Conservation (phyloP, 2,797 vertebrate species). For the Thripadectes ignobilis region DNA sequence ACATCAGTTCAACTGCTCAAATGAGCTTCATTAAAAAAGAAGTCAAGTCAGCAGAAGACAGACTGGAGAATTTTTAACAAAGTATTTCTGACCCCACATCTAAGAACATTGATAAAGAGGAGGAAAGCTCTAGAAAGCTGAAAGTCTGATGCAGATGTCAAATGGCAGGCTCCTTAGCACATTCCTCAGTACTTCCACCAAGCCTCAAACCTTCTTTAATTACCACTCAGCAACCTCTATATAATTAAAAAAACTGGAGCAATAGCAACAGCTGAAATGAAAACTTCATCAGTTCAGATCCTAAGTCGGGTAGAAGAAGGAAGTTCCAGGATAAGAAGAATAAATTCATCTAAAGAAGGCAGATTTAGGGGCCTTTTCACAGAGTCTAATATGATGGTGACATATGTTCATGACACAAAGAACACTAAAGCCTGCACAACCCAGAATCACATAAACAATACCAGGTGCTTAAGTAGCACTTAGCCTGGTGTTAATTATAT, state of each 20-base stretch:
- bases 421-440: background rate
- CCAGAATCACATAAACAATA: slow-evolving; percentile 1
- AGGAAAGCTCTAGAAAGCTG: background rate
- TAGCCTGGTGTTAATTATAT: slow-evolving; percentile 38
- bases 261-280: background rate
- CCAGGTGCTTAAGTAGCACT: slow-evolving; percentile 29
- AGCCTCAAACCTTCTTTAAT: background rate
- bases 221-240: background rate
- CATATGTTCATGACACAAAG: background rate
- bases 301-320: background rate
- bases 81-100: background rate
- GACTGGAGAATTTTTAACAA: background rate
- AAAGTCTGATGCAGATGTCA: background rate
- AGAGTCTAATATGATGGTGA: background rate
- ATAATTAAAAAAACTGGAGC: background rate
- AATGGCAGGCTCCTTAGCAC: background rate
- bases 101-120: background rate
- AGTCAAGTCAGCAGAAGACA: background rate
- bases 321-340: background rate
- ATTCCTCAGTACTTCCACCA: background rate
- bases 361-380: background rate
- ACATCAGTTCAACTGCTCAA: background rate
- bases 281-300: background rate
- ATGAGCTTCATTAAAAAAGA: background rate
- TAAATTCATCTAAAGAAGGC: background rate